Evolutionary conservation across 2,888 invertebrate species (phyloP).

Genomic region (Tachina lurida): DNA sequence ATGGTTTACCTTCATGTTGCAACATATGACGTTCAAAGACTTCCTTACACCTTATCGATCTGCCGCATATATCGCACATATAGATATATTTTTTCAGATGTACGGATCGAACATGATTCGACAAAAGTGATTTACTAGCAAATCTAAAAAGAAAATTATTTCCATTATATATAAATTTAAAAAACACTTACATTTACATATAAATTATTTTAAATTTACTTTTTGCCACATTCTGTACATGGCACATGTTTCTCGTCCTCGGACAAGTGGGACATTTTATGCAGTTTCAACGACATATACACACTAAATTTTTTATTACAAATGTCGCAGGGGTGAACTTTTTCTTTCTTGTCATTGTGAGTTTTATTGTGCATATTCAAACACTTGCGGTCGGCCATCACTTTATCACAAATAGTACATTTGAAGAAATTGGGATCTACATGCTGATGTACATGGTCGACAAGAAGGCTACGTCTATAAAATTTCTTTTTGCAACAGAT

Average conservation of each 20-base stretch:
- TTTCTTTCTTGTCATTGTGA: conserved; percentile 76
- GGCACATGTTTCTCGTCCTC: conserved; percentile 78
- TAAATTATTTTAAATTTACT: conserved; percentile 43
- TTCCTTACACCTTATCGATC: conserved; percentile 78
- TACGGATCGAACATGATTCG: conserved; percentile 78
- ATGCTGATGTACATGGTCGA: conserved; percentile 80
- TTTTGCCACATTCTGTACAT: conserved; percentile 77
- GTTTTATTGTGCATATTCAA: conserved; percentile 78
- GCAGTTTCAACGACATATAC: conserved; percentile 75
- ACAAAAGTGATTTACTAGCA: conserved; percentile 77
- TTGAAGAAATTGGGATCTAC: conserved; percentile 80
- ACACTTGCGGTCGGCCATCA: conserved; percentile 77
- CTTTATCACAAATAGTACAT: conserved; percentile 77
- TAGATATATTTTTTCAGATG: conserved; percentile 79
- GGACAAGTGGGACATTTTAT: conserved; percentile 79
- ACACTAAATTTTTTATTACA: conserved; percentile 80
- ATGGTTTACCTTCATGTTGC: conserved; percentile 78
- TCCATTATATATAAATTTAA: neutral
- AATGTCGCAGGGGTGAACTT: conserved; percentile 78
- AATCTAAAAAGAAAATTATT: conserved; percentile 73
- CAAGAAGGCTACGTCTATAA: conserved; percentile 78
- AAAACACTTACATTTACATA: neutral
- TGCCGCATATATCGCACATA: conserved; percentile 81
- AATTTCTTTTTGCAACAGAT: conserved; percentile 80
- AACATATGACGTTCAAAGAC: conserved; percentile 79